phyloP scores from a whole-genome alignment of 2,797 vertebrate species.

The Gypaetus barbatus region DNA sequence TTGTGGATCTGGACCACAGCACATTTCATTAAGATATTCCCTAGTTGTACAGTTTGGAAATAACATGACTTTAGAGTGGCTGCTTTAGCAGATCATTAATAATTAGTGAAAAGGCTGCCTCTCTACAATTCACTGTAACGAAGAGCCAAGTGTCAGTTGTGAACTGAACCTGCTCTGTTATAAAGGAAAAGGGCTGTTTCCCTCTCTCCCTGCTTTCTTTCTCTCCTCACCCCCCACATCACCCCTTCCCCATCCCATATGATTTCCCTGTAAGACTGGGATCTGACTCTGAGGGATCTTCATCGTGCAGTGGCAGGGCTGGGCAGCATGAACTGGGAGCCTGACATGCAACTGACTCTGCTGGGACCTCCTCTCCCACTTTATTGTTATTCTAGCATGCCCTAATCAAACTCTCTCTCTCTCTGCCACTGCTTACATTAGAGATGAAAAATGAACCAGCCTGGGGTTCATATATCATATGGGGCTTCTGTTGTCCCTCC shows the following conservation, averaged over 20 bases:
- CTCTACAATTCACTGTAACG: background rate
- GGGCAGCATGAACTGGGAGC: background rate
- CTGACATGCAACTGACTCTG: background rate
- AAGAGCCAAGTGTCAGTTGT: background rate
- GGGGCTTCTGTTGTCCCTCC: background rate
- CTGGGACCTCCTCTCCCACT: background rate
- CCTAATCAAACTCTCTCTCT: background rate
- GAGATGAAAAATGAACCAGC: background rate
- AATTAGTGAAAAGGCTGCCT: background rate
- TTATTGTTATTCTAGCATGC: background rate
- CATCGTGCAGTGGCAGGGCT: background rate
- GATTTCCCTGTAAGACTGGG: background rate
- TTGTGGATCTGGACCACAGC: background rate
- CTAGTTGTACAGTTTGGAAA: background rate
- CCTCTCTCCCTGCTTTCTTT: background rate
- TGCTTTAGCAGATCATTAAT: background rate
- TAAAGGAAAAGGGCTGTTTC: background rate
- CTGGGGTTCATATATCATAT: background rate
- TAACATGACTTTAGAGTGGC: background rate
- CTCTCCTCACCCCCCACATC: background rate
- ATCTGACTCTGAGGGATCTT: background rate
- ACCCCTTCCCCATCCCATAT: background rate
- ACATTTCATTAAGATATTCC: background rate
- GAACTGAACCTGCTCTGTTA: background rate
- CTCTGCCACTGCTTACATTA: background rate